phyloP scores from a whole-genome alignment of 2,888 invertebrate species.

The Onthophagus sagittarius region DNA sequence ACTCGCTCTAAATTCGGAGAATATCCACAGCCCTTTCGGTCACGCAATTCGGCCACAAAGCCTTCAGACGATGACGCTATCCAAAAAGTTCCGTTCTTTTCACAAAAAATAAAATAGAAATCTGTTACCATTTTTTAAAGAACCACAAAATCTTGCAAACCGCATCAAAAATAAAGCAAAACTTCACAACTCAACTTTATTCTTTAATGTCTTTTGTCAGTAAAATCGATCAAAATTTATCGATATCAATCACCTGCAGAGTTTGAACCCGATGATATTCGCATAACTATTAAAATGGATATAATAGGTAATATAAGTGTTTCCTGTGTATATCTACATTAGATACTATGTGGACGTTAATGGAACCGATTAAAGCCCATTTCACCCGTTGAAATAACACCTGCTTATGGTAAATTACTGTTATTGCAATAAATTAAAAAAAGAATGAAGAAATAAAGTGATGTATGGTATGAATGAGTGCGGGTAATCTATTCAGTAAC shows the following conservation, averaged over 20 bases:
- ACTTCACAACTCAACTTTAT: no score
- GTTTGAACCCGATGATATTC: neutral
- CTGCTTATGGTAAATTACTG: neutral
- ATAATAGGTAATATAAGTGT: no score
- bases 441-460: neutral
- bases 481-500: neutral
- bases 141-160: no score
- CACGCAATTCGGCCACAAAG: slow-evolving; percentile 7
- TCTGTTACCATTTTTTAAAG: no score
- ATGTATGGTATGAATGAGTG: neutral
- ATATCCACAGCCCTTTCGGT: slow-evolving; percentile 7
- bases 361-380: neutral
- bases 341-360: neutral
- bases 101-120: neutral
- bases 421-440: neutral
- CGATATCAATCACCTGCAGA: neutral
- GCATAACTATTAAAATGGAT: neutral
- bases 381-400: neutral
- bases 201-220: no score
- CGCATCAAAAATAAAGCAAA: no score
- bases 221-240: neutral
- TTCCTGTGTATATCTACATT: neutral
- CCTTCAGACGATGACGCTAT: neutral
- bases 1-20: neutral
- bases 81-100: neutral